Evolutionary conservation across 1,140 invertebrate species (phyloP).

Genomic region (Macrobrachium rosenbergii): DNA sequence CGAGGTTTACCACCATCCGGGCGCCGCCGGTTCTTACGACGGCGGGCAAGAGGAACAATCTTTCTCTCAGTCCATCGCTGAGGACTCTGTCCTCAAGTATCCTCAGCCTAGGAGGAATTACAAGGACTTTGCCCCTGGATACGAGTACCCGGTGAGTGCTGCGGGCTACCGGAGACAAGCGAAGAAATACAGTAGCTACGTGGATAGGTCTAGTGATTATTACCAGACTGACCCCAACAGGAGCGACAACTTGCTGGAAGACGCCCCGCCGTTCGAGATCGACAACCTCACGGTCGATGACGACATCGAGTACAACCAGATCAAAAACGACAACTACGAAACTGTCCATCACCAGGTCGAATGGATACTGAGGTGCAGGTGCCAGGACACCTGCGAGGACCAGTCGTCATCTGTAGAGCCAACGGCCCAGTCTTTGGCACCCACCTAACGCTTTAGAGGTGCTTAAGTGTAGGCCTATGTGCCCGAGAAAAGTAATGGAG

Average conservation of each 20-base stretch:
- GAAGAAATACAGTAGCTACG: neutral
- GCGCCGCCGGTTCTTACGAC: conserved; percentile 49
- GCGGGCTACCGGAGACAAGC: neutral
- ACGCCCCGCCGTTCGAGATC: neutral
- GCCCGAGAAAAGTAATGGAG: too few relatives aligned
- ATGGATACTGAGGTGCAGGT: conserved; percentile 18
- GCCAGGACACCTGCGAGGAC: neutral
- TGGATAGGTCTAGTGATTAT: neutral
- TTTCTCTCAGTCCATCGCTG: conserved; percentile 36
- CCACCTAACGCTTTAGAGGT: too few relatives aligned
- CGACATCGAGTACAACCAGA: conserved; percentile 31
- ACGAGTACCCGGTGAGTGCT: neutral
- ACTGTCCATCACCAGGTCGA: conserved; percentile 37
- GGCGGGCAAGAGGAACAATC: conserved; percentile 14
- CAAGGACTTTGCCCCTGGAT: neutral
- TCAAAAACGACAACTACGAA: conserved; percentile 42
- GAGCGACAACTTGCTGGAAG: neutral
- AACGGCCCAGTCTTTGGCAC: neutral
- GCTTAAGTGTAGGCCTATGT: too few relatives aligned
- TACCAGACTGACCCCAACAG: neutral
- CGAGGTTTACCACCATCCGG: neutral
- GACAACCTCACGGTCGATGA: conserved; percentile 32
- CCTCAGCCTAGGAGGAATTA: neutral
- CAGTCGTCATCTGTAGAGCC: neutral
- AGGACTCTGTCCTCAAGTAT: conserved; percentile 23